Base-by-base conservation (phyloP, 2,797 vertebrate genomes). In the Atherinosoma microstoma region DNA sequence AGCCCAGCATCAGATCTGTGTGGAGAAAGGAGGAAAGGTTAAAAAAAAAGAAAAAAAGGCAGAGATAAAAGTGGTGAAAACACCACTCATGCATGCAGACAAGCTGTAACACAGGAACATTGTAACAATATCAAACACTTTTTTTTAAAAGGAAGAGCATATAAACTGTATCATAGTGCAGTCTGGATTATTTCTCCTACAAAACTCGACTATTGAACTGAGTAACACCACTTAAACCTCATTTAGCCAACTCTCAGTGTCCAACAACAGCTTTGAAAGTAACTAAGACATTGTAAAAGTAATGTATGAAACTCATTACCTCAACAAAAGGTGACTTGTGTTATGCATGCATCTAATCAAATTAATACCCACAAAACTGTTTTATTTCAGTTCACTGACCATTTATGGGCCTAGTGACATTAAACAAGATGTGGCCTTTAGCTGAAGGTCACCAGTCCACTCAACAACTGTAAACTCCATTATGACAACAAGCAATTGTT, bases 1-100 rank as follows among this genome's bases (percentile, higher is more conserved):
- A 66, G 86, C 58, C 66, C 32, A 90, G 84, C 94, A 94, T 92
- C 84, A 92, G 91, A 94, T 85, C 95, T 96, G 90, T n/a, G 49
- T 9, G 35, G 45, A 35, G 54, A 67, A 38, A 54, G 32, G 24
- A n/a, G 24, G 49, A 68, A 66, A 64, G 36, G 63, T n/a, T 0
- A 12, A 34, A 8, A 60, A 42, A n/a, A 12, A 24, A 24, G 5
- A 16, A 22, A 15, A 36, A 68, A 49, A 35, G 42, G 67, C 49
- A 67, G 59, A 84, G 34, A 2, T 27, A 20, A 20, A 38, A n/a
- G 20, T 7, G 16, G 3, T 7, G 20, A 34, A 73, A 72, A 58
- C 34, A 70, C 13, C 36, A 38, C 12, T 38, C 36, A 16, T 42
- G 35, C 3, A n/a, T 18, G 27, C 47, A 27, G 2, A 51, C 18